phyloP scores from a whole-genome alignment of 2,888 invertebrate genomes.

The Catocala sponsa region DNA sequence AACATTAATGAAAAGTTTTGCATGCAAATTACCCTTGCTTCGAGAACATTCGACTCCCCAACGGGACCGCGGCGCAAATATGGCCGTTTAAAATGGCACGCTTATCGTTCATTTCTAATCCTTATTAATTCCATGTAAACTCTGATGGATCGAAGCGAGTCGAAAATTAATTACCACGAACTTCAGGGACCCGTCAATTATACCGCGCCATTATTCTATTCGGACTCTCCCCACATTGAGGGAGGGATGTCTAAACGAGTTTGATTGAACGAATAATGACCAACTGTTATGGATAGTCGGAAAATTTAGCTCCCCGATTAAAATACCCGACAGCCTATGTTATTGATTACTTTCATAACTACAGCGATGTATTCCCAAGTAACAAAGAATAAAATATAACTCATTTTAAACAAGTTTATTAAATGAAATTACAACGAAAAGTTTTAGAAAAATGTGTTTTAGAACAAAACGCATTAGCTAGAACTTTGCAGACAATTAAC shows the following conservation, averaged over 20 bases:
- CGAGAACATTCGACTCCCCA: slow-evolving; percentile 20
- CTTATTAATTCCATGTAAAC: slow-evolving; percentile 58
- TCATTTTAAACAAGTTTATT: slow-evolving; percentile 35
- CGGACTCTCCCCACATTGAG: slow-evolving; percentile 55
- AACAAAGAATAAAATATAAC: slow-evolving; percentile 10
- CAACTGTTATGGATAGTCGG: slow-evolving; percentile 16
- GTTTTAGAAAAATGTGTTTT: slow-evolving; percentile 42
- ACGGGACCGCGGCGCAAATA: slow-evolving; percentile 29
- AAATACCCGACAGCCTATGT: neutral
- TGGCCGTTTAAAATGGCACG: slow-evolving; percentile 40
- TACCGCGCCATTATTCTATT: slow-evolving; percentile 68
- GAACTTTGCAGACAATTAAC: slow-evolving; percentile 48
- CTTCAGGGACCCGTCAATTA: slow-evolving; percentile 70
- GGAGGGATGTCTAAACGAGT: slow-evolving; percentile 41
- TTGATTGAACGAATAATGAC: slow-evolving; percentile 36
- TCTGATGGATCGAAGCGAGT: slow-evolving; percentile 62
- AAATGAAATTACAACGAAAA: slow-evolving; percentile 19
- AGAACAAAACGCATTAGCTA: slow-evolving; percentile 42
- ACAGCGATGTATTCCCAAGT: neutral
- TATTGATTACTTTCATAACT: neutral
- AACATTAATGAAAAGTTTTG: slow-evolving; percentile 45
- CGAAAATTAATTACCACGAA: slow-evolving; percentile 72
- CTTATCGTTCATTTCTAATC: slow-evolving; percentile 40
- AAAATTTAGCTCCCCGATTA: slow-evolving; percentile 8
- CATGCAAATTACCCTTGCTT: slow-evolving; percentile 44